Conservation (phyloP, 2,113 vertebrate species). For the Cyanocitta stelleri region DNA sequence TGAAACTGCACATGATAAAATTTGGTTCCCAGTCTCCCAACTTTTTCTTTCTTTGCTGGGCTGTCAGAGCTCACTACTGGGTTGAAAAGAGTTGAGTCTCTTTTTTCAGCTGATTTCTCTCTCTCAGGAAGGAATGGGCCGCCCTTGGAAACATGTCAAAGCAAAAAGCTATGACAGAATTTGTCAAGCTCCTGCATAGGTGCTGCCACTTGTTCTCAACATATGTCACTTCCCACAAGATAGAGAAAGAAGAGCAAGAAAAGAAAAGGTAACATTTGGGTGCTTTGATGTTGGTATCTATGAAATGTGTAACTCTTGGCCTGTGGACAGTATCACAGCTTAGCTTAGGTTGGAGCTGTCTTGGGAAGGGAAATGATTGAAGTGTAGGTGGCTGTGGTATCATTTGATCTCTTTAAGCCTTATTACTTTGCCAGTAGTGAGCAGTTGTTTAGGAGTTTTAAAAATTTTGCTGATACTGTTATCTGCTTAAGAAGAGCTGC, state of each 20-base stretch:
- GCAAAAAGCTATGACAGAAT: conserved; percentile 94
- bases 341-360: not conserved
- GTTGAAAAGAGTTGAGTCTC: not conserved
- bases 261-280: conserved; percentile 83
- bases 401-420: not conserved
- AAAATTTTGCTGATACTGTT: not conserved
- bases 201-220: conserved; percentile 95
- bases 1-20: not conserved
- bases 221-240: conserved; percentile 92
- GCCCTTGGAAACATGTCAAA: conserved; percentile 88
- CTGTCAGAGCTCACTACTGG: not conserved
- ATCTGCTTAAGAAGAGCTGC: not conserved
- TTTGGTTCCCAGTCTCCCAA: not conserved
- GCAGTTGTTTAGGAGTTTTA: not conserved
- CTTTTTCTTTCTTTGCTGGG: not conserved
- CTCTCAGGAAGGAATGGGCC: conserved; percentile 92
- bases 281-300: not conserved
- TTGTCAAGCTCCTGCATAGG: conserved; percentile 89
- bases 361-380: not conserved
- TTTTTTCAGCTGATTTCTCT: conserved; percentile 1
- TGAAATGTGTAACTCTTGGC: not conserved
- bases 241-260: conserved; percentile 95
- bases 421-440: not conserved
- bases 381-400: not conserved
- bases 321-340: not conserved